A percentile compares a stretch with the other conserved stretches of the same genome.
Evolutionary conservation across 2,888 invertebrate genomes (phyloP).

Genomic region (Pachycephus smyrnensis): DNA sequence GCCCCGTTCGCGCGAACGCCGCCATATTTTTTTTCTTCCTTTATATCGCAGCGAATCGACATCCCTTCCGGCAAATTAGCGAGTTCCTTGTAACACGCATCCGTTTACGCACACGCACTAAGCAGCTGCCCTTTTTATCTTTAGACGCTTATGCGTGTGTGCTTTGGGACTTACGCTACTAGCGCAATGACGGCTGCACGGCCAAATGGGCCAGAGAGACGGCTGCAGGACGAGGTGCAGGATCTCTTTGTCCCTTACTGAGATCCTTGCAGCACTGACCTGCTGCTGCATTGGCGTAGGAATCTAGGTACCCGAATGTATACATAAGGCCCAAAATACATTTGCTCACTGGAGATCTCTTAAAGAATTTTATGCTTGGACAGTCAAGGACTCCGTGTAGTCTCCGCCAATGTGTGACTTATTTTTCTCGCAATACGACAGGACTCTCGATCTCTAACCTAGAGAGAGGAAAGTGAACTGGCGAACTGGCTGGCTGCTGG

Average conservation of each 20-base stretch:
- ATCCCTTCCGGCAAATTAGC: neutral
- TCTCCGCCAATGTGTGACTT: conserved; percentile 48
- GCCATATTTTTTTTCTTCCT: neutral
- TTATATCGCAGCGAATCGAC: conserved; percentile 3
- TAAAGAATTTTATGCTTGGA: conserved; percentile 14
- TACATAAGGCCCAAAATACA: neutral
- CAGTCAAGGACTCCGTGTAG: neutral
- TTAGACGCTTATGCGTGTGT: neutral
- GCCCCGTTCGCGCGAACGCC: neutral
- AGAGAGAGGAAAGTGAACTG: conserved; percentile 36
- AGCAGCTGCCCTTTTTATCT: conserved; percentile 38
- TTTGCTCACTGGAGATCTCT: conserved; percentile 23
- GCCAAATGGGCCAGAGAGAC: conserved; percentile 4
- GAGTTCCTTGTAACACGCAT: conserved; percentile 44
- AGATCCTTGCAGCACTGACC: conserved; percentile 49
- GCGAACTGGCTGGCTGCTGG: conserved; percentile 27
- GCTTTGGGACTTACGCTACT: conserved; percentile 10
- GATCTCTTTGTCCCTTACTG: conserved; percentile 48
- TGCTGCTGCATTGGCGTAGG: conserved; percentile 49
- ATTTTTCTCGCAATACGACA: conserved; percentile 47
- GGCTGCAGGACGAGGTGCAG: conserved; percentile 32
- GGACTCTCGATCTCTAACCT: conserved; percentile 20
- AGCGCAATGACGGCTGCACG: conserved; percentile 20
- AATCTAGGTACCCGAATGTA: neutral
- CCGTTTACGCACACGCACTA: conserved; percentile 30